Base-by-base conservation (phyloP, 2,113 vertebrate genomes). In the Nycticryphes semicollaris region DNA sequence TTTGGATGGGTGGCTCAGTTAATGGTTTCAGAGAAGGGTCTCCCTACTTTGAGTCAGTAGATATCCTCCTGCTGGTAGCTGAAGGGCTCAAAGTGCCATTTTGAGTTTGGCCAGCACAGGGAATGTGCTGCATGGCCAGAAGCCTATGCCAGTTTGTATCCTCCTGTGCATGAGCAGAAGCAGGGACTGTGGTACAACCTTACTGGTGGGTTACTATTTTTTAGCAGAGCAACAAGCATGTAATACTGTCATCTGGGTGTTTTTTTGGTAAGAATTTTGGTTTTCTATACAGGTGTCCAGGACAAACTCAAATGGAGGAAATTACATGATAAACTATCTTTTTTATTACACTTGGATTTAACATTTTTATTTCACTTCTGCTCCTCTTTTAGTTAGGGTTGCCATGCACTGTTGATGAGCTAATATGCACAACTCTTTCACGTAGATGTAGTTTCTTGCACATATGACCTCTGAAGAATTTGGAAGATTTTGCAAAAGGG, bases 321-420 rank as follows among this genome's bases (percentile, higher is more conserved):
- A 94, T 50, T 0, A 83, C 31, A 25, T 13, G 18, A 37, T 82
- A 54, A 23, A 2, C 21, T 87, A 10, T 81, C 30, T 28, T 76
- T 87, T 28, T 70, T 37, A n/a, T 81, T 76, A 54, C 21, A 57
- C 18, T 83, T 53, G 23, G 25, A 76, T 92, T 79, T 59, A 67
- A 73, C 22, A 8, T 87, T 92, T 96, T 79, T 45, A 45, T 82
- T 94, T 89, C 56, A 64, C 22, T 48, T 89, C 35, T 76, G 89
- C 22, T 51, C 23, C 27, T 82, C 39, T 67, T 37, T 83, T 80
- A 45, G 33, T 57, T 85, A 76, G 9, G 39, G 33, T 78, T 92
- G 35, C 24, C 37, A 35, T 63, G 28, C 17, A 24, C 30, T 87
- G 17, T 48, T 76, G 57, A 89, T 50, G 69, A 92, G 41, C 30